A percentile compares a stretch with the other conserved stretches of the same genome.
phyloP scores from a whole-genome alignment of 2,888 invertebrate genomes.

The Nemurella pictetii region DNA sequence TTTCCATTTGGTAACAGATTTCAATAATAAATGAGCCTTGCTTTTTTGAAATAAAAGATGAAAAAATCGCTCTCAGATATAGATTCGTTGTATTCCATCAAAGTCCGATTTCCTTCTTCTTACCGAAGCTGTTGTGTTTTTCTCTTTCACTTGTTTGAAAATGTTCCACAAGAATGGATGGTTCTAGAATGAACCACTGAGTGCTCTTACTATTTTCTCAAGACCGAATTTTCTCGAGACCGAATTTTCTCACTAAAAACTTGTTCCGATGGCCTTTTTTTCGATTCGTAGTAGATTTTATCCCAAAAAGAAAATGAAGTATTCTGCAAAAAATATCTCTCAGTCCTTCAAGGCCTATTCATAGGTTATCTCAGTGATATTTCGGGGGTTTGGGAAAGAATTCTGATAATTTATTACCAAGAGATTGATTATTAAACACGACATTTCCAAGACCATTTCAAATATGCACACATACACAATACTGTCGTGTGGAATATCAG shows the following conservation, averaged over 20 bases:
- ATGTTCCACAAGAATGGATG: conserved; percentile 19
- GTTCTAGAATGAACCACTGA: conserved; percentile 25
- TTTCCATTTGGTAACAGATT: background rate
- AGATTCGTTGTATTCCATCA: conserved; percentile 36
- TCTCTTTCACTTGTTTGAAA: conserved; percentile 31
- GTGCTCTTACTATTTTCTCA: conserved; percentile 24
- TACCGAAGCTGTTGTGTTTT: conserved; percentile 25
- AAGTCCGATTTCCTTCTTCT: conserved; percentile 32
- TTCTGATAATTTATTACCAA: too few species aligned
- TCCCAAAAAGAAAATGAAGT: background rate
- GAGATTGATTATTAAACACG: too few species aligned
- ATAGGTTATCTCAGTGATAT: too few species aligned
- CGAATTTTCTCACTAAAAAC: conserved; percentile 19
- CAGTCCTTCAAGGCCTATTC: too few species aligned
- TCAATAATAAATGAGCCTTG: conserved; percentile 20
- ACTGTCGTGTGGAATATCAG: too few species aligned
- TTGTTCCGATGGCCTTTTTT: conserved; percentile 18
- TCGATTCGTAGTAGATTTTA: conserved; percentile 12
- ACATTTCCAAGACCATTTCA: too few species aligned
- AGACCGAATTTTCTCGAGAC: conserved; percentile 21
- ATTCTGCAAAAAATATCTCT: background rate
- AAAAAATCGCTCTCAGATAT: conserved; percentile 33
- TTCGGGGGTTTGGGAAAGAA: too few species aligned
- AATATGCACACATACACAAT: too few species aligned
- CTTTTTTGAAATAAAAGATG: conserved; percentile 22